Conservation (phyloP, 2,113 vertebrate species). For the Dicerorhinus sumatrensis region DNA sequence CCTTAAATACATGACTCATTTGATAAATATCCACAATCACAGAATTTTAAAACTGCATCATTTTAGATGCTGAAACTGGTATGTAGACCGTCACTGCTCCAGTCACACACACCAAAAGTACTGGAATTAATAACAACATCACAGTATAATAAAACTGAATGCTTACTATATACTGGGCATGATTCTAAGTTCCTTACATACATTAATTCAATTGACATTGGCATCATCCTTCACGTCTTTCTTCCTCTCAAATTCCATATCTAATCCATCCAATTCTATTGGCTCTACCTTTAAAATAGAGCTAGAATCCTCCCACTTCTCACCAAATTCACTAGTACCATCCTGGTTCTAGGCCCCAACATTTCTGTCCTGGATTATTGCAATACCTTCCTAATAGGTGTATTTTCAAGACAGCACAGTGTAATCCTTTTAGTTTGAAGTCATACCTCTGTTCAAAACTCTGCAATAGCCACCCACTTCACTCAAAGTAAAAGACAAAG, state of each 20-base stretch:
- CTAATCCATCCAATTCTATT: not conserved
- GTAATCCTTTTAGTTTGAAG: not conserved
- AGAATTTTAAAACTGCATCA: not conserved
- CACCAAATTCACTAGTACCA: not conserved
- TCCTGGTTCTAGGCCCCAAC: not conserved
- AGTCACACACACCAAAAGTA: not conserved
- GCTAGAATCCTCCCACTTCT: not conserved
- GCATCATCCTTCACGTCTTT: not conserved
- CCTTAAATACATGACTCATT: not conserved
- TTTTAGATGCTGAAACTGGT: slow-evolving; percentile 19
- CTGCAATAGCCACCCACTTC: not conserved
- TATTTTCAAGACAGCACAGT: not conserved
- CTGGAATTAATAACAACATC: not conserved
- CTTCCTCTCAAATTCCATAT: not conserved
- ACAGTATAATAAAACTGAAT: not conserved
- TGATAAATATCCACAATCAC: not conserved
- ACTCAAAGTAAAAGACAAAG: not conserved
- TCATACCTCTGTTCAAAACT: not conserved
- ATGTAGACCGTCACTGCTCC: not conserved
- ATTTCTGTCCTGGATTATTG: not conserved
- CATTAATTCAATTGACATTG: not conserved
- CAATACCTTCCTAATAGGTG: not conserved
- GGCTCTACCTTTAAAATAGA: not conserved
- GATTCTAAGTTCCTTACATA: not conserved
- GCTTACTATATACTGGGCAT: not conserved